These are phyloP conservation scores for Drosophila seguyi DNA, from an alignment of 1,140 invertebrate species.

Conservation along the genomic window DNA sequence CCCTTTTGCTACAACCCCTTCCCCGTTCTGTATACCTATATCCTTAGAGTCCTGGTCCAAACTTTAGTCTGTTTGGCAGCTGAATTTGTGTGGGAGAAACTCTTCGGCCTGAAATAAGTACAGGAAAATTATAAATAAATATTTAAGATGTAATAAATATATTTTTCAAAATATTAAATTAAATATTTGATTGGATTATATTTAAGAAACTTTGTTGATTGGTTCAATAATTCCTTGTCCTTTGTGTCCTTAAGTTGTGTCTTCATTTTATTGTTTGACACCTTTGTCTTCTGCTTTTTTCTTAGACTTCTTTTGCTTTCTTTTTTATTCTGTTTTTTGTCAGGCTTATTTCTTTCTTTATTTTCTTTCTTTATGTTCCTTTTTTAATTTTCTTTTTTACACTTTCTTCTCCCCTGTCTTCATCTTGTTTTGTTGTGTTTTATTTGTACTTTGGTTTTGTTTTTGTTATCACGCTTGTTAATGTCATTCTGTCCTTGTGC, in stretches of 20 bases:
- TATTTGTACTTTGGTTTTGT: constrained; percentile 8
- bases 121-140: neutral
- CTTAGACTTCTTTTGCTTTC: neutral
- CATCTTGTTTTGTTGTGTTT: constrained; percentile 9
- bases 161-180: too few relatives aligned
- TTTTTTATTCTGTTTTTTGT: constrained; percentile 16
- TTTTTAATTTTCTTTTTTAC: constrained; percentile 14
- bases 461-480: constrained; percentile 78
- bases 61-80: neutral
- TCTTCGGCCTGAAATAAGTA: neutral
- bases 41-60: neutral
- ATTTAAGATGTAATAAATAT: neutral
- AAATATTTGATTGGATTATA: neutral
- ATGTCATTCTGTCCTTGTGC: constrained; percentile 58
- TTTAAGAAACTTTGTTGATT: neutral
- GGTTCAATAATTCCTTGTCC: neutral
- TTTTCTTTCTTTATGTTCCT: constrained; percentile 1
- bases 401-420: constrained; percentile 25
- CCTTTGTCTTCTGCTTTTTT: constrained; percentile 40
- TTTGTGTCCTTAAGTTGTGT: constrained; percentile 1
- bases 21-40: neutral
- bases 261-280: constrained; percentile 16
- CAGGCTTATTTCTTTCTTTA: constrained; percentile 18
- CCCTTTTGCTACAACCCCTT: too few relatives aligned
- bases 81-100: neutral